These are phyloP conservation scores for Melitaea cinxia DNA, from an alignment of 1,140 invertebrate species.

Conservation along the genomic window DNA sequence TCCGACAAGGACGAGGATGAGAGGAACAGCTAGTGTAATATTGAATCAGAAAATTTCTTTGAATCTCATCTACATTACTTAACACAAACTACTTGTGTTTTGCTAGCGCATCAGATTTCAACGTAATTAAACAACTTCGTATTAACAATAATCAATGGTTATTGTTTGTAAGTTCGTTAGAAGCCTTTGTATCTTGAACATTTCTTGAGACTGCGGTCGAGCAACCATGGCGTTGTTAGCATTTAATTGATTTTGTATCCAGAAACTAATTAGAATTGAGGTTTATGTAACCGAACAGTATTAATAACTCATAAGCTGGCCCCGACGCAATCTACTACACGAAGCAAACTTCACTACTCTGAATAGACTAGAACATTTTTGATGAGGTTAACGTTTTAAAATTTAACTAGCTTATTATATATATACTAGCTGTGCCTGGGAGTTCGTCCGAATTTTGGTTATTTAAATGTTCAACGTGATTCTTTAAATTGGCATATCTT, in stretches of 20 bases:
- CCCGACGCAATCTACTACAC: slow-evolving; percentile 15
- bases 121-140: slow-evolving; percentile 4
- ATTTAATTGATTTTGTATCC: slow-evolving; percentile 78
- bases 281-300: slow-evolving; percentile 72
- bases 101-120: background rate
- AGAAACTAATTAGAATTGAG: slow-evolving; percentile 79
- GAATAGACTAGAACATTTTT: slow-evolving; percentile 1
- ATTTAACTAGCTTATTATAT: background rate
- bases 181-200: slow-evolving; percentile 60
- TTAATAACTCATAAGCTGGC: slow-evolving; percentile 64
- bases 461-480: no score
- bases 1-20: no score
- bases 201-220: slow-evolving; percentile 67
- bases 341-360: background rate
- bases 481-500: no score
- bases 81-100: background rate
- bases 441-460: no score
- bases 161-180: slow-evolving; percentile 48
- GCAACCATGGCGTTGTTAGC: slow-evolving; percentile 55
- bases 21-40: no score
- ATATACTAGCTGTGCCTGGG: background rate
- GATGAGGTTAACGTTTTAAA: background rate
- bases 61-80: background rate
- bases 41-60: background rate
- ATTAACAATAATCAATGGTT: slow-evolving; percentile 40